Evolutionary conservation across 2,113 vertebrate species (phyloP).

Genomic region (Cyprinus carpio): DNA sequence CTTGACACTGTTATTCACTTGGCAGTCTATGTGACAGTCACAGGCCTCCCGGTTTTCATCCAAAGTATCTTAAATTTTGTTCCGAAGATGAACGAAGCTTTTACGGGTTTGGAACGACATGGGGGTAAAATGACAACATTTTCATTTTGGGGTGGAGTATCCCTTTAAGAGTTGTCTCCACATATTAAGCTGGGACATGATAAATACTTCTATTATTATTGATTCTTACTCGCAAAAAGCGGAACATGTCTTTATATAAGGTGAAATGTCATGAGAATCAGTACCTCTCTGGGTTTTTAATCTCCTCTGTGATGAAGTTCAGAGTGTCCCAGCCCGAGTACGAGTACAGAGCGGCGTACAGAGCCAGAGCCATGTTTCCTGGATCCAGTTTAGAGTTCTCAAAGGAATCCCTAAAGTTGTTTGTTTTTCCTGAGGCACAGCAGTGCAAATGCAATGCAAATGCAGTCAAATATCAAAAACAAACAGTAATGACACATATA

Average conservation of each 20-base stretch:
- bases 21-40: no score
- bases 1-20: no score
- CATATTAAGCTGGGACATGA: not conserved
- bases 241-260: not conserved
- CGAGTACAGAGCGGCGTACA: constrained; percentile 81
- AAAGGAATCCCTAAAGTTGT: constrained; percentile 78
- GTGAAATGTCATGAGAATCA: not conserved
- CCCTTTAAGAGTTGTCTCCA: not conserved
- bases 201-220: not conserved
- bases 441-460: not conserved
- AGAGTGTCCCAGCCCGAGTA: constrained; percentile 84
- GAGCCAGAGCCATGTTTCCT: constrained; percentile 77
- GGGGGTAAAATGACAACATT: no score
- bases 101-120: no score
- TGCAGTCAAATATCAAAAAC: not conserved
- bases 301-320: constrained; percentile 83
- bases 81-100: no score
- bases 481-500: not conserved
- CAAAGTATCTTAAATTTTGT: no score
- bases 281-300: constrained; percentile 81
- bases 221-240: not conserved
- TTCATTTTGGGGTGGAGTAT: no score
- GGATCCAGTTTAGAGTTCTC: constrained; percentile 72
- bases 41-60: no score
- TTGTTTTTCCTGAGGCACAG: constrained; percentile 68